Percentiles rank a stretch among this genome's conserved stretches.
phyloP scores from a whole-genome alignment of 1,140 invertebrate genomes.

The Zaprionus tsacasi region DNA sequence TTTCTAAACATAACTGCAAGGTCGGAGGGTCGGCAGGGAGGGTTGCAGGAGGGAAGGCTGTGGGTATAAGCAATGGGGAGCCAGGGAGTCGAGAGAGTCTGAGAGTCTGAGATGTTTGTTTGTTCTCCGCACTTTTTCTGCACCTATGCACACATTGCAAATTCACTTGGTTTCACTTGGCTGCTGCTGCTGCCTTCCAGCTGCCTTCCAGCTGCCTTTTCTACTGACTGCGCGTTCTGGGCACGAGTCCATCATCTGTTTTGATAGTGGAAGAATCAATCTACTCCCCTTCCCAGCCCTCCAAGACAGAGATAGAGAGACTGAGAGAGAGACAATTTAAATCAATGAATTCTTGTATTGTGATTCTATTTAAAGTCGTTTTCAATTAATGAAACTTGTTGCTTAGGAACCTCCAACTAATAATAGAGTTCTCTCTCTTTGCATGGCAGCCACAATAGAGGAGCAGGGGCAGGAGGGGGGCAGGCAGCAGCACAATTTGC shows the following conservation, averaged over 20 bases:
- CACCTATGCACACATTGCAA: slow-evolving; percentile 57
- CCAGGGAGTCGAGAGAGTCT: background rate
- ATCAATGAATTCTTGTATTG: background rate
- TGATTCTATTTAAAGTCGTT: background rate
- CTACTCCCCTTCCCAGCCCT: background rate
- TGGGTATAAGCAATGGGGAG: too few relatives aligned
- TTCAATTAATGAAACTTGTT: background rate
- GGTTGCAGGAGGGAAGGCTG: background rate
- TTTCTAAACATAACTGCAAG: slow-evolving; percentile 76
- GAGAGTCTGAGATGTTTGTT: slow-evolving; percentile 31
- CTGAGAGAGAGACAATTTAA: background rate
- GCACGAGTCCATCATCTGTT: slow-evolving; percentile 37
- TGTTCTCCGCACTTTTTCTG: slow-evolving; percentile 34
- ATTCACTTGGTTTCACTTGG: slow-evolving; percentile 51
- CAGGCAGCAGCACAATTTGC: slow-evolving; percentile 36
- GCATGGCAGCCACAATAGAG: slow-evolving; percentile 28
- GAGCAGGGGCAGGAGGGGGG: background rate
- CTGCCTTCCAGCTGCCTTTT: slow-evolving; percentile 34
- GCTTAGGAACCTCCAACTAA: background rate
- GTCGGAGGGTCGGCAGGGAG: slow-evolving; percentile 14
- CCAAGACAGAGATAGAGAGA: too few relatives aligned
- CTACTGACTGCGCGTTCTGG: slow-evolving; percentile 16
- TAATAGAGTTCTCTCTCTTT: background rate
- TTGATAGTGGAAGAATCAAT: too few relatives aligned
- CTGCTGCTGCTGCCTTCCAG: background rate